A percentile compares a stretch with the other conserved stretches of the same genome.
These are phyloP conservation scores for Melinaea menophilus DNA, from an alignment of 2,888 invertebrate genomes.

Conservation along the genomic window DNA sequence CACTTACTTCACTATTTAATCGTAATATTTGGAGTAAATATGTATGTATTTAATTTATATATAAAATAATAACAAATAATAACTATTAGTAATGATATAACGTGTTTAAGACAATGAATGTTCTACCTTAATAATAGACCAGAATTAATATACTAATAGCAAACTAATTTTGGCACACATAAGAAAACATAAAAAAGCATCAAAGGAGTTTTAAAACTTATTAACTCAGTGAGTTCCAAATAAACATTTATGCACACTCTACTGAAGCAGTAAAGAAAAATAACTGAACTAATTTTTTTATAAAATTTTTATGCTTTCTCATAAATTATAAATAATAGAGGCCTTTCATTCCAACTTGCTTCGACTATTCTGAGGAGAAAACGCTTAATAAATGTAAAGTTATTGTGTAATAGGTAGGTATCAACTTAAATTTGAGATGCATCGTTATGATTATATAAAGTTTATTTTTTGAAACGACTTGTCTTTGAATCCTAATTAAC, in stretches of 20 bases:
- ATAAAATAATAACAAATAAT: too few species aligned
- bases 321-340: conserved; percentile 50
- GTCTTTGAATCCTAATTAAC: not conserved
- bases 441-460: not conserved
- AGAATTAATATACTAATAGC: too few species aligned
- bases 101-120: too few species aligned
- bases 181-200: not conserved
- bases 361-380: conserved; percentile 23
- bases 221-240: conserved; percentile 18
- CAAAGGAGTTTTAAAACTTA: conserved; percentile 15
- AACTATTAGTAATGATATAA: too few species aligned
- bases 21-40: too few species aligned
- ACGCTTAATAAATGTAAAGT: conserved; percentile 19
- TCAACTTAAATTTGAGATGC: not conserved
- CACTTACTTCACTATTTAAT: too few species aligned
- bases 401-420: conserved; percentile 4
- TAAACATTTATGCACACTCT: conserved; percentile 22
- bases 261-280: conserved; percentile 16
- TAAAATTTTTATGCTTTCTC: conserved; percentile 54
- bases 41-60: too few species aligned
- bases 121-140: too few species aligned
- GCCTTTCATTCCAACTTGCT: conserved; percentile 28
- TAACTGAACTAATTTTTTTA: conserved; percentile 37
- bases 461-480: not conserved
- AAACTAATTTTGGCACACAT: not conserved